Conservation (phyloP, 2,113 vertebrate genomes). For the sheep (Ovis aries) region ARS-UI_Ramb_v3.0 NC_056080.1:126617501-126618000, state of each 20-base stretch:
- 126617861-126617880: background rate
- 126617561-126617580: background rate
- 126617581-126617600: background rate
- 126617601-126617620: background rate
- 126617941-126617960: background rate
- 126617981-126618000: background rate
- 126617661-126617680: background rate
- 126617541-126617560: background rate
- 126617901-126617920: background rate
- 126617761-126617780: background rate
- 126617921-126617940: background rate
- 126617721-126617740: background rate
- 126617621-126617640: background rate
- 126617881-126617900: background rate
- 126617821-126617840: background rate
- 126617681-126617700: background rate
- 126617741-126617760: background rate
- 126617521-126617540: no score
- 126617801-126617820: background rate
- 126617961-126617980: background rate
- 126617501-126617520: no score
- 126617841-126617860: background rate
- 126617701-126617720: background rate
- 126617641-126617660: background rate
- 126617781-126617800: background rate